These are phyloP conservation scores for Melieria crassipennis DNA, from an alignment of 2,888 invertebrate genomes.

Conservation along the genomic window DNA sequence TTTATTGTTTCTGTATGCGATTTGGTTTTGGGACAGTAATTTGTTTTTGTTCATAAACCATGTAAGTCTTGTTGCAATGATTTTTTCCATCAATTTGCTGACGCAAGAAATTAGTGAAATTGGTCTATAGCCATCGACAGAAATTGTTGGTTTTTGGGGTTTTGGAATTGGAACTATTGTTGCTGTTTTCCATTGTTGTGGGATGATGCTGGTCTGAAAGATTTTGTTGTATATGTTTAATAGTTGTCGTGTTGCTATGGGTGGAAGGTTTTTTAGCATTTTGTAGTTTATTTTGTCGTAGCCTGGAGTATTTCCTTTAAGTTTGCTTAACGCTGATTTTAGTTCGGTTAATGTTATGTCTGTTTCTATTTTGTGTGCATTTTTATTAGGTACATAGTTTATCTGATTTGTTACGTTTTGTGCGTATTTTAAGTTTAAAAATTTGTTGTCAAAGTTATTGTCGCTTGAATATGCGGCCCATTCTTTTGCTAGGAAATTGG, in stretches of 20 bases:
- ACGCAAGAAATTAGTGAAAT: slow-evolving; percentile 24
- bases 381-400: not conserved
- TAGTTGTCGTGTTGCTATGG: not conserved
- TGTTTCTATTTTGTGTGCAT: slow-evolving; percentile 8
- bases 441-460: not conserved
- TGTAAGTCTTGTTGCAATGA: slow-evolving; percentile 12
- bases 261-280: slow-evolving; percentile 5
- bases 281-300: slow-evolving; percentile 12
- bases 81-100: slow-evolving; percentile 29
- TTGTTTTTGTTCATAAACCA: slow-evolving; percentile 22
- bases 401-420: not conserved
- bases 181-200: slow-evolving; percentile 24
- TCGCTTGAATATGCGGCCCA: slow-evolving; percentile 14
- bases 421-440: not conserved
- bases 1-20: no score
- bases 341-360: not conserved
- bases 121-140: slow-evolving; percentile 17
- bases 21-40: no score
- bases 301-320: slow-evolving; percentile 17
- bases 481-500: not conserved
- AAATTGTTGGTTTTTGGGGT: slow-evolving; percentile 13
- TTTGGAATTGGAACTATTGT: slow-evolving; percentile 27
- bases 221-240: slow-evolving; percentile 21
- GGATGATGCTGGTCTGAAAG: slow-evolving; percentile 15
- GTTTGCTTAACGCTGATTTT: not conserved